Percentiles rank a stretch among this genome's conserved stretches.
These are phyloP conservation scores for Chaetops frenatus DNA, from an alignment of 2,113 vertebrate species.

Conservation along the genomic window DNA sequence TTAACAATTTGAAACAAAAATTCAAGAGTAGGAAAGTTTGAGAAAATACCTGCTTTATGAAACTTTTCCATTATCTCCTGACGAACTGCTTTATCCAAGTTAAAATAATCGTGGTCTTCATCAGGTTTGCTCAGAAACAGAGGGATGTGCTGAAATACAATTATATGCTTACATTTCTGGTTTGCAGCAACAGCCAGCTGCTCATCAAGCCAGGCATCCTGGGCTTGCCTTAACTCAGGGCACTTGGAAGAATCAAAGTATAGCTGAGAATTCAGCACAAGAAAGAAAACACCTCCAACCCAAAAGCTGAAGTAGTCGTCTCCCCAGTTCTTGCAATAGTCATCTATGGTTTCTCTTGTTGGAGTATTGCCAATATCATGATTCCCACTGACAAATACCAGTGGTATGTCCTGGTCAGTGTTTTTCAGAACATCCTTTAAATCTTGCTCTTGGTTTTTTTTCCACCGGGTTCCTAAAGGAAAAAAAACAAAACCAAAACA, in stretches of 20 bases:
- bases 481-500: not conserved
- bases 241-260: slow-evolving; percentile 82
- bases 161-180: slow-evolving; percentile 72
- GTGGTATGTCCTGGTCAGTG: slow-evolving; percentile 77
- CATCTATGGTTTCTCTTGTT: slow-evolving; percentile 74
- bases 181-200: slow-evolving; percentile 73
- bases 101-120: slow-evolving; percentile 91
- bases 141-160: slow-evolving; percentile 96
- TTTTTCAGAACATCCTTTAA: slow-evolving; percentile 77
- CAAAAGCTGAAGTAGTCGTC: slow-evolving; percentile 98
- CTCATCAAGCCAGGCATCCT: slow-evolving; percentile 85
- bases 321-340: slow-evolving; percentile 85
- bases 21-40: not conserved
- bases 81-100: slow-evolving; percentile 77
- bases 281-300: slow-evolving; percentile 89
- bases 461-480: slow-evolving; percentile 76
- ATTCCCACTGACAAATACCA: slow-evolving; percentile 94
- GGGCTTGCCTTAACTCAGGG: slow-evolving; percentile 76
- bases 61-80: slow-evolving; percentile 81
- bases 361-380: slow-evolving; percentile 90
- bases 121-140: slow-evolving; percentile 79
- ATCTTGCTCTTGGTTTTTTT: slow-evolving; percentile 82
- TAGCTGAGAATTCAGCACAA: slow-evolving; percentile 94
- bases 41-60: slow-evolving; percentile 80
- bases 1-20: not conserved